Evolutionary conservation across 2,113 vertebrate genomes (phyloP).

Genomic region (Chaetura pelagica): DNA sequence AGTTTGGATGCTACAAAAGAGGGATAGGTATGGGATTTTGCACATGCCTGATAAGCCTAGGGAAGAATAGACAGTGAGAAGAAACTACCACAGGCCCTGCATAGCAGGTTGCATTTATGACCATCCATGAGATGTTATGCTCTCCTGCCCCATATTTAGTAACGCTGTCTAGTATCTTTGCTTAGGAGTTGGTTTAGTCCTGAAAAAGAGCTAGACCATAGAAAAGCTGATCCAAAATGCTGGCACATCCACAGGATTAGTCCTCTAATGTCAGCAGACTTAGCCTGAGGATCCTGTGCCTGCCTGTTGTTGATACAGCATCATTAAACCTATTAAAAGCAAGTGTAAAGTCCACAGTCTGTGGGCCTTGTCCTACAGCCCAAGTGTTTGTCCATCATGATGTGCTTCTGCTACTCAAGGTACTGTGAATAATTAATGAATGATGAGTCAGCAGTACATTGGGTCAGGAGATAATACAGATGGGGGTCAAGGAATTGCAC

Average conservation of each 20-base stretch:
- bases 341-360: not conserved
- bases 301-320: rapidly evolving
- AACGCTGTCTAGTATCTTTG: not conserved
- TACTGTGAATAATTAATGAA: not conserved
- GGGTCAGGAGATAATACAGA: not conserved
- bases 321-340: not conserved
- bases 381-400: not conserved
- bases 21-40: not conserved
- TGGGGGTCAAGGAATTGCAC: not conserved
- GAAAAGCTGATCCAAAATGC: not conserved
- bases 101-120: not conserved
- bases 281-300: not conserved
- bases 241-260: not conserved
- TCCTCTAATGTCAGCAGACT: not conserved
- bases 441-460: not conserved
- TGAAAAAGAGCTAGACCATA: not conserved
- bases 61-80: not conserved
- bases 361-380: not conserved
- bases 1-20: rapidly evolving
- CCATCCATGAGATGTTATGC: not conserved
- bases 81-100: not conserved
- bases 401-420: not conserved
- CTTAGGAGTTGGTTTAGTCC: not conserved
- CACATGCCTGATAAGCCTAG: not conserved
- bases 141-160: not conserved